phyloP scores from a whole-genome alignment of 1,140 invertebrate species.

The Drosophila murphyi region DNA sequence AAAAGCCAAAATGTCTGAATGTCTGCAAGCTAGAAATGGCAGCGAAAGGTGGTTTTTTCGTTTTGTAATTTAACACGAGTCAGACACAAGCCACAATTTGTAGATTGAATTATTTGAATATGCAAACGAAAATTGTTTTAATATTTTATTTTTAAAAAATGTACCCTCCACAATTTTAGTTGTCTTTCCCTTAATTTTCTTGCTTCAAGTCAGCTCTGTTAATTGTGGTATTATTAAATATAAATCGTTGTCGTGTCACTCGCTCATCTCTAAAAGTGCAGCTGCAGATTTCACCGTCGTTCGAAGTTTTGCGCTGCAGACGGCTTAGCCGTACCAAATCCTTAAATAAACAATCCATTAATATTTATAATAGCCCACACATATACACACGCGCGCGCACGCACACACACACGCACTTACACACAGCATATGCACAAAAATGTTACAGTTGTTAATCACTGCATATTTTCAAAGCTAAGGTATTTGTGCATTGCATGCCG shows the following conservation, averaged over 20 bases:
- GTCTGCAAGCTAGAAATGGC: neutral
- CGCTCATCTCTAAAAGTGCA: constrained; percentile 5
- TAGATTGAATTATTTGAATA: no score
- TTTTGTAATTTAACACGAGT: no score
- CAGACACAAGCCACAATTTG: no score
- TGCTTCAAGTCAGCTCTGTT: no score
- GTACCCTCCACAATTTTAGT: neutral
- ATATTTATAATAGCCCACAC: constrained; percentile 47
- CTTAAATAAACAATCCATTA: constrained; percentile 68
- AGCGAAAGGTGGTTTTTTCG: no score
- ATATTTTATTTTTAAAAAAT: no score
- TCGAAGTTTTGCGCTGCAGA: constrained; percentile 4
- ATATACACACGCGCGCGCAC: neutral
- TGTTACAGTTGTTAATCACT: constrained; percentile 74
- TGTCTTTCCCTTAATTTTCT: neutral
- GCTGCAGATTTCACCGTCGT: neutral
- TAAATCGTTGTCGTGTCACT: neutral
- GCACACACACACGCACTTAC: constrained; percentile 29
- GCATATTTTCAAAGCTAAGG: constrained; percentile 20
- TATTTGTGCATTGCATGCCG: constrained; percentile 63
- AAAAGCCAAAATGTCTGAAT: constrained; percentile 6
- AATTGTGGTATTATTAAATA: neutral
- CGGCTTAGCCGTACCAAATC: constrained; percentile 48
- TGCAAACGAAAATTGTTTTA: no score
- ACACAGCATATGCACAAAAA: constrained; percentile 25